These are phyloP conservation scores for Ploceus nigricollis DNA, from an alignment of 2,113 vertebrate genomes.

Conservation along the genomic window DNA sequence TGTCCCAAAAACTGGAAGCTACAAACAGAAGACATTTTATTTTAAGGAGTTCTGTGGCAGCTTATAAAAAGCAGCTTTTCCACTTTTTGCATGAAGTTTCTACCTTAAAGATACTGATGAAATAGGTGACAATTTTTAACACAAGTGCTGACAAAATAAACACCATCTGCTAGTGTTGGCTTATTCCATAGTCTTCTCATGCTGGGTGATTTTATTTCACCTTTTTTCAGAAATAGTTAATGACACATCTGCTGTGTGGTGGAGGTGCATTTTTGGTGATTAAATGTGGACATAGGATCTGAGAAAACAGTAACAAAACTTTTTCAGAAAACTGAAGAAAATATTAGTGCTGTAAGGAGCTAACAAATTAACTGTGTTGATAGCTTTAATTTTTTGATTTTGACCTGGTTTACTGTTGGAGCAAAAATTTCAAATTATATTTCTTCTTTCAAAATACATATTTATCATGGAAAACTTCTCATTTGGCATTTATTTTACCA, in stretches of 20 bases:
- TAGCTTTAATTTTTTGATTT: neutral
- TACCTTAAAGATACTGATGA: slow-evolving; percentile 77
- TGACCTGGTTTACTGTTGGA: neutral
- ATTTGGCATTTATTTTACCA: neutral
- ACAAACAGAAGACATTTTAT: slow-evolving; percentile 82
- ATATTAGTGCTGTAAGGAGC: neutral
- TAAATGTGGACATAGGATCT: slow-evolving; percentile 63
- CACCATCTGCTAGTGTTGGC: slow-evolving; percentile 90
- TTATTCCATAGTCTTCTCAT: slow-evolving; percentile 73
- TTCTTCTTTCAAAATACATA: neutral
- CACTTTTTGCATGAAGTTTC: slow-evolving; percentile 70
- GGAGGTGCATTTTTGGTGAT: slow-evolving; percentile 63
- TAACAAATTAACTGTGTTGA: neutral
- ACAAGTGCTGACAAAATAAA: slow-evolving; percentile 87
- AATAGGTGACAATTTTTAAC: slow-evolving; percentile 85
- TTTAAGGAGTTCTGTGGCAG: slow-evolving; percentile 74
- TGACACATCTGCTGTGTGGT: slow-evolving; percentile 75
- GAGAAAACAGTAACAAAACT: slow-evolving; percentile 27
- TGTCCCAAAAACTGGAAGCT: slow-evolving; percentile 90
- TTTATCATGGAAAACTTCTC: neutral
- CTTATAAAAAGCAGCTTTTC: slow-evolving; percentile 68
- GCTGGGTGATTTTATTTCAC: slow-evolving; percentile 77
- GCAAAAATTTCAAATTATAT: neutral
- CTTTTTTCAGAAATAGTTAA: slow-evolving; percentile 78
- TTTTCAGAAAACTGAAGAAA: neutral